Conservation (phyloP, 2,113 vertebrate genomes). For the Pelecanus crispus region DNA sequence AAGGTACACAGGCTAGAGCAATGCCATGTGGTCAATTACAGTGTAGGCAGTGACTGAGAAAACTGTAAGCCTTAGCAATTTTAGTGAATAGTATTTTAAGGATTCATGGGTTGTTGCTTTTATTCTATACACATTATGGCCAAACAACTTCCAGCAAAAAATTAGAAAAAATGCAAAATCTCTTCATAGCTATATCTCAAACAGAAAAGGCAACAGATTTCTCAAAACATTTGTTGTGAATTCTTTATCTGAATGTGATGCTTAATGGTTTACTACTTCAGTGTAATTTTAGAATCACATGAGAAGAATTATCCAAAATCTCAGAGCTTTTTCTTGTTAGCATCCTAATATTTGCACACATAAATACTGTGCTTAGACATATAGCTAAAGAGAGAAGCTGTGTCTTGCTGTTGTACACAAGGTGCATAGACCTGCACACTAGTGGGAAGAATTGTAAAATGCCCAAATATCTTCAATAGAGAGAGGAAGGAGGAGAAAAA, state of each 20-base stretch:
- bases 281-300: not conserved
- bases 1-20: not conserved
- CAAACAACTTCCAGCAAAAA: not conserved
- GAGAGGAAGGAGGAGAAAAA: not conserved
- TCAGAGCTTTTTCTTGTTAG: not conserved
- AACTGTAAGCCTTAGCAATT: not conserved
- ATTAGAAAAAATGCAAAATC: not conserved
- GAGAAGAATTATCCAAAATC: not conserved
- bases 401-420: not conserved
- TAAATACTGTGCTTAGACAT: not conserved
- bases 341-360: not conserved
- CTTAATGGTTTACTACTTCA: not conserved
- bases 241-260: not conserved
- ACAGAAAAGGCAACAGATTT: not conserved
- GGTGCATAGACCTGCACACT: not conserved
- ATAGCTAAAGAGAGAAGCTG: not conserved
- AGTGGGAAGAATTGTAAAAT: not conserved
- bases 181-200: not conserved
- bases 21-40: not conserved
- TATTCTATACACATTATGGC: not conserved
- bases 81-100: not conserved
- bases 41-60: not conserved
- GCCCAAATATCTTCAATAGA: not conserved
- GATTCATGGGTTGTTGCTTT: not conserved
- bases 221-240: not conserved